These are phyloP conservation scores for Gorsachius magnificus DNA, from an alignment of 2,797 vertebrate species.

Conservation along the genomic window DNA sequence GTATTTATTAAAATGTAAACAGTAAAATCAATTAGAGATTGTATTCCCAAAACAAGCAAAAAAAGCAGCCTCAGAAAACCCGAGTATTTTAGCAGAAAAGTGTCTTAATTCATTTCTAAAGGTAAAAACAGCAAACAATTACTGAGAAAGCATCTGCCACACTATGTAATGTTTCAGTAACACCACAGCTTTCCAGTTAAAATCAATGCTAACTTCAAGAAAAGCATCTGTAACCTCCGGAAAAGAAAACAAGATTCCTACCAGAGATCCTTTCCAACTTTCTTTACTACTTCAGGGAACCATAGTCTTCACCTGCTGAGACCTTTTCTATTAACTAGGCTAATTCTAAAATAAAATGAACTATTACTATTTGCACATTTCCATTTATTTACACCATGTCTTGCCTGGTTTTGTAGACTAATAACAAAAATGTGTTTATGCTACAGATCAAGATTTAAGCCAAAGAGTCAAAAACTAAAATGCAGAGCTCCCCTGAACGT, in stretches of 20 bases:
- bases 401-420: slow-evolving; percentile 15
- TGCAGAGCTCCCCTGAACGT: neutral
- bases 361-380: slow-evolving; percentile 1
- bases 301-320: neutral
- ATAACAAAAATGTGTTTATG: neutral
- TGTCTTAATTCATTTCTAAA: neutral
- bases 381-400: neutral
- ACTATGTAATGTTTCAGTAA: neutral
- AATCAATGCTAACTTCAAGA: neutral
- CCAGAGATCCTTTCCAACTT: neutral
- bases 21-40: neutral
- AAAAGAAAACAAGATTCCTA: neutral
- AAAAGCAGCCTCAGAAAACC: neutral
- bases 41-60: neutral
- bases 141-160: neutral
- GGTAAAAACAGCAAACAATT: neutral
- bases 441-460: neutral
- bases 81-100: neutral
- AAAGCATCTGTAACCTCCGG: neutral
- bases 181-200: neutral
- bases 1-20: slow-evolving; percentile 8
- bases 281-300: neutral
- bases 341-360: slow-evolving; percentile 24
- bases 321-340: slow-evolving; percentile 34
- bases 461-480: neutral